A percentile compares a stretch with the other conserved stretches of the same genome.
Conservation (phyloP, 2,113 vertebrate genomes). For the Abramis brama region DNA sequence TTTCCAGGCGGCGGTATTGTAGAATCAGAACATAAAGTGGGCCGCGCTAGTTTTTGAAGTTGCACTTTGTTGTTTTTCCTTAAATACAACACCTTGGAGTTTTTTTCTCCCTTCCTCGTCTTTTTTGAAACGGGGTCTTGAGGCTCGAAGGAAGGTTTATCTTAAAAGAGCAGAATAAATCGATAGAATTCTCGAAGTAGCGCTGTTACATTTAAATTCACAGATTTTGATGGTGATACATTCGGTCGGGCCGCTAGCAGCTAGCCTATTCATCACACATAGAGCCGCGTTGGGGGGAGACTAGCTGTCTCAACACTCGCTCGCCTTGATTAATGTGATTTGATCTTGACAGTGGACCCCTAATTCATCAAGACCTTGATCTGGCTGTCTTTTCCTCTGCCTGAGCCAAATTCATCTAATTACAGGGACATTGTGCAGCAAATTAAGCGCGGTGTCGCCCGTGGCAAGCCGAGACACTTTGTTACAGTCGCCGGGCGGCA, state of each 20-base stretch:
- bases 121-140: constrained; percentile 38
- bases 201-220: constrained; percentile 77
- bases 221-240: constrained; percentile 78
- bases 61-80: constrained; percentile 50
- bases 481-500: constrained; percentile 70
- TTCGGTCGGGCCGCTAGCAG: constrained; percentile 69
- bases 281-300: constrained; percentile 61
- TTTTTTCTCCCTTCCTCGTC: constrained; percentile 32
- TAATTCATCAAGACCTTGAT: constrained; percentile 86
- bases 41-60: constrained; percentile 53
- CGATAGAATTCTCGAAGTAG: constrained; percentile 72
- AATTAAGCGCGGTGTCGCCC: constrained; percentile 85
- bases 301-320: constrained; percentile 71
- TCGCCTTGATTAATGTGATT: constrained; percentile 87
- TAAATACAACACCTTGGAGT: constrained; percentile 19
- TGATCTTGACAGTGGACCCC: constrained; percentile 81
- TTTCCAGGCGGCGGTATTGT: background rate
- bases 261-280: constrained; percentile 78
- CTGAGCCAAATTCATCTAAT: constrained; percentile 87
- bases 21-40: constrained; percentile 47
- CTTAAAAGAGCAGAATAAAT: constrained; percentile 66
- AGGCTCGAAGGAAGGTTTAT: constrained; percentile 60
- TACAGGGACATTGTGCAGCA: constrained; percentile 80
- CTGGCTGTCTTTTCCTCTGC: constrained; percentile 79
- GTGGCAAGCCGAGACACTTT: constrained; percentile 74